Evolutionary conservation across 2,888 invertebrate genomes (phyloP).

Genomic region (Emmelina monodactyla): DNA sequence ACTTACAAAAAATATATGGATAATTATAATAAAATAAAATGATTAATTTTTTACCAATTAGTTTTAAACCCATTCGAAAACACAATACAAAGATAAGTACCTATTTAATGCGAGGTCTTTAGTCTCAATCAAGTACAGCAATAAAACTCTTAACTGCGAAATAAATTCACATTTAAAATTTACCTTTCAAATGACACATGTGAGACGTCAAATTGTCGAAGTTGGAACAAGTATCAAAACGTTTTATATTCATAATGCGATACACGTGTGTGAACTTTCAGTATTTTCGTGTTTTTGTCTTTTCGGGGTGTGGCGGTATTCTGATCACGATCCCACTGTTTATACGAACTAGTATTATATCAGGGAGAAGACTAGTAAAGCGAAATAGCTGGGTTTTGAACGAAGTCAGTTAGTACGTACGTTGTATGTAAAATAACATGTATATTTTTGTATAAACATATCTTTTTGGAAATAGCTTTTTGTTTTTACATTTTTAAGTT

Average conservation of each 20-base stretch:
- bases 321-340: slow-evolving; percentile 29
- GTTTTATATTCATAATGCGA: slow-evolving; percentile 5
- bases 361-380: too few species aligned
- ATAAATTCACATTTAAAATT: background rate
- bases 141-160: background rate
- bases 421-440: too few species aligned
- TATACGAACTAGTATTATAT: too few species aligned
- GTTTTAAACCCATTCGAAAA: too few species aligned
- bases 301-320: slow-evolving; percentile 33
- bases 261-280: slow-evolving; percentile 26
- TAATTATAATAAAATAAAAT: background rate
- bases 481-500: too few species aligned
- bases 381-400: too few species aligned
- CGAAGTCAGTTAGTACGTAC: too few species aligned
- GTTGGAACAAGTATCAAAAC: slow-evolving; percentile 29
- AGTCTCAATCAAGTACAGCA: background rate
- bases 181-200: too few species aligned
- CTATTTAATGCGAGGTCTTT: background rate
- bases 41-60: background rate
- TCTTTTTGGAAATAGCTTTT: too few species aligned
- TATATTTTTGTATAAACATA: too few species aligned
- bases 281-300: slow-evolving; percentile 35
- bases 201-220: too few species aligned
- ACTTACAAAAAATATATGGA: slow-evolving; percentile 8
- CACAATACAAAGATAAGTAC: too few species aligned